Evolutionary conservation across 2,888 invertebrate genomes (phyloP).

Genomic region (Nephrotoma appendiculata): DNA sequence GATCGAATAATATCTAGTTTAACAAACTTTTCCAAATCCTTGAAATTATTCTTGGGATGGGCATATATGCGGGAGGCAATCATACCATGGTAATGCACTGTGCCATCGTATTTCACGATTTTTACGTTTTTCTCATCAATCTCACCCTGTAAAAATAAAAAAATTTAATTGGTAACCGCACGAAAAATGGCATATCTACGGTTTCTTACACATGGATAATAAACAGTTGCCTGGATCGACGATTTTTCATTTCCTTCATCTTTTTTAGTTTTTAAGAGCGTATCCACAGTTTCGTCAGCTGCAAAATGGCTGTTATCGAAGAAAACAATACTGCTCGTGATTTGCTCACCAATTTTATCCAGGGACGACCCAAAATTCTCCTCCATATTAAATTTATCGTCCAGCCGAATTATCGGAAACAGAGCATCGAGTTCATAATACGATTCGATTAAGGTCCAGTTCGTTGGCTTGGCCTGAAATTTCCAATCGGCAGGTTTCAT

Average conservation of each 20-base stretch:
- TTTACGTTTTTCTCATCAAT: slow-evolving; percentile 25
- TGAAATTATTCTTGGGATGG: slow-evolving; percentile 57
- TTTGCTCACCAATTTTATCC: slow-evolving; percentile 35
- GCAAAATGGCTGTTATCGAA: slow-evolving; percentile 58
- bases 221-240: slow-evolving; percentile 41
- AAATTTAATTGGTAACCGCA: not conserved
- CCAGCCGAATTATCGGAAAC: slow-evolving; percentile 50
- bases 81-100: slow-evolving; percentile 25
- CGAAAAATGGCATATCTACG: not conserved
- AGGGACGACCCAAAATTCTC: slow-evolving; percentile 33
- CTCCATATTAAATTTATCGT: slow-evolving; percentile 24
- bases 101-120: slow-evolving; percentile 10
- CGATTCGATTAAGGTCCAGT: slow-evolving; percentile 65
- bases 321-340: slow-evolving; percentile 48
- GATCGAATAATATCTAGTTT: slow-evolving; percentile 77
- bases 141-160: not conserved
- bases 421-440: slow-evolving; percentile 61
- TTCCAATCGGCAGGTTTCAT: slow-evolving; percentile 62
- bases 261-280: slow-evolving; percentile 44
- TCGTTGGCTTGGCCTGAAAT: slow-evolving; percentile 49
- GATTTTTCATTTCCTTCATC: slow-evolving; percentile 13
- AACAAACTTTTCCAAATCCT: slow-evolving; percentile 56
- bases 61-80: slow-evolving; percentile 51
- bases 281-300: slow-evolving; percentile 45
- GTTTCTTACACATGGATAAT: slow-evolving; percentile 48